A percentile compares a stretch with the other conserved stretches of the same genome.
Conservation (phyloP, 2,113 vertebrate species). For the Hassar affinis region DNA sequence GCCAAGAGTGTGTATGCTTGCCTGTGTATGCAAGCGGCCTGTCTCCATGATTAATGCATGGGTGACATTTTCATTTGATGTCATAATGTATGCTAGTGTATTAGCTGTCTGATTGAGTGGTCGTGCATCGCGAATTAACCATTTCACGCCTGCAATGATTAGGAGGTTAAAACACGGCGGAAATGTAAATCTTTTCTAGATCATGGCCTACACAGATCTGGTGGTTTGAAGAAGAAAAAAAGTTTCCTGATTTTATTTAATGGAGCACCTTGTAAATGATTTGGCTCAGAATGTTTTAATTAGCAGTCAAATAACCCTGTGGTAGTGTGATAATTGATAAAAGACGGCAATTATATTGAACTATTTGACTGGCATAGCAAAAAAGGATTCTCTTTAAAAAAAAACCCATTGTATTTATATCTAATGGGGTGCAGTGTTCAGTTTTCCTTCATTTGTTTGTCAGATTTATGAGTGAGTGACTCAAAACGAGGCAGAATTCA, state of each 20-base stretch:
- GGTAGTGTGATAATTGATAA: slow-evolving; percentile 70
- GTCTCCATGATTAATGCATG: slow-evolving; percentile 40
- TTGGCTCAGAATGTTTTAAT: slow-evolving; percentile 64
- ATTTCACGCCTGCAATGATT: not conserved
- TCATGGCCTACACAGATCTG: not conserved
- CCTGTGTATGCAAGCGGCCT: slow-evolving; percentile 18
- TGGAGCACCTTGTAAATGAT: slow-evolving; percentile 62
- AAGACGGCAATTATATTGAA: slow-evolving; percentile 69
- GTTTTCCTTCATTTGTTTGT: not conserved
- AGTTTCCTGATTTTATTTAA: slow-evolving; percentile 62
- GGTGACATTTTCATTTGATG: slow-evolving; percentile 42
- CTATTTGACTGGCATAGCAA: slow-evolving; percentile 62
- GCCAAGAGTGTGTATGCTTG: slow-evolving; percentile 37
- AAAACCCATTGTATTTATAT: not conserved
- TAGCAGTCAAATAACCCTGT: slow-evolving; percentile 69
- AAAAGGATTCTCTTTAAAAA: not conserved
- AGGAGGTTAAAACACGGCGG: not conserved
- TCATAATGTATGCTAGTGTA: slow-evolving; percentile 30
- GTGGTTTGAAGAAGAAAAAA: slow-evolving; percentile 19
- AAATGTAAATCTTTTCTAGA: not conserved
- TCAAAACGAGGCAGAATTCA: not conserved
- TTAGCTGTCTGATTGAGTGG: slow-evolving; percentile 23
- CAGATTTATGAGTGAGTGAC: not conserved
- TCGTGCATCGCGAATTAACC: not conserved
- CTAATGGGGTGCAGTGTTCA: not conserved